Evolutionary conservation across 2,797 vertebrate genomes (phyloP).

Genomic region (Rousettus madagascariensis): DNA sequence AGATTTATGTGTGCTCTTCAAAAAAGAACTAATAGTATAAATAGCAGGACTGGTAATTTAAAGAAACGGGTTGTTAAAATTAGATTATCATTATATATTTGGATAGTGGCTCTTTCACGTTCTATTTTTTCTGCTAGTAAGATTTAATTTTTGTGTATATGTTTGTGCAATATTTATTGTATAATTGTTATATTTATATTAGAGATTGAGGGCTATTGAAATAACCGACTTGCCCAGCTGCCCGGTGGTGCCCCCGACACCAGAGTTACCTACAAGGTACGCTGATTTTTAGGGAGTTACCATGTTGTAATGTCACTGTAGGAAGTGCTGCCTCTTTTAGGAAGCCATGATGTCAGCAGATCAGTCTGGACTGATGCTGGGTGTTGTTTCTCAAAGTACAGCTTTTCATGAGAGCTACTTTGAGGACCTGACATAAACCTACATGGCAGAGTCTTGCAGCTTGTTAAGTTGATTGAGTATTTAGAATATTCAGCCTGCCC

Average conservation of each 20-base stretch:
- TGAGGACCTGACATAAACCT: conserved; percentile 75
- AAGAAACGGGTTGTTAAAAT: conserved; percentile 39
- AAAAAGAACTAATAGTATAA: conserved; percentile 1
- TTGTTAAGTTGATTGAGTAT: conserved; percentile 80
- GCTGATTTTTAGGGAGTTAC: conserved; percentile 85
- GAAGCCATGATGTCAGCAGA: conserved; percentile 77
- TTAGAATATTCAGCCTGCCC: conserved; percentile 82
- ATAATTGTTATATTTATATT: conserved; percentile 89
- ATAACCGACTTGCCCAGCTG: conserved; percentile 89
- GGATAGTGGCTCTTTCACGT: conserved; percentile 22
- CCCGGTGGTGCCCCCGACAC: conserved; percentile 87
- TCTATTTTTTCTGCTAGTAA: conserved; percentile 75
- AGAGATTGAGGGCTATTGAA: conserved; percentile 90
- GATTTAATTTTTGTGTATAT: conserved; percentile 79
- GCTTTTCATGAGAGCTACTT: conserved; percentile 67
- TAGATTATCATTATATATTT: background rate
- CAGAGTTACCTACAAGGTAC: conserved; percentile 89
- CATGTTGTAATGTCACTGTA: conserved; percentile 81
- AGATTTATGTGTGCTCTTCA: background rate
- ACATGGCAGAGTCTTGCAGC: conserved; percentile 69
- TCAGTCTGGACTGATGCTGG: conserved; percentile 76
- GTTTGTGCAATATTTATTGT: conserved; percentile 86
- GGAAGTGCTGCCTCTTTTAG: conserved; percentile 75
- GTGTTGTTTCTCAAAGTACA: conserved; percentile 70
- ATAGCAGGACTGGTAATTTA: background rate